Evolutionary conservation across 2,888 invertebrate species (phyloP), one percentile per base, ranked within the genome.

Genomic region (Cyclophora albipunctata): DNA sequence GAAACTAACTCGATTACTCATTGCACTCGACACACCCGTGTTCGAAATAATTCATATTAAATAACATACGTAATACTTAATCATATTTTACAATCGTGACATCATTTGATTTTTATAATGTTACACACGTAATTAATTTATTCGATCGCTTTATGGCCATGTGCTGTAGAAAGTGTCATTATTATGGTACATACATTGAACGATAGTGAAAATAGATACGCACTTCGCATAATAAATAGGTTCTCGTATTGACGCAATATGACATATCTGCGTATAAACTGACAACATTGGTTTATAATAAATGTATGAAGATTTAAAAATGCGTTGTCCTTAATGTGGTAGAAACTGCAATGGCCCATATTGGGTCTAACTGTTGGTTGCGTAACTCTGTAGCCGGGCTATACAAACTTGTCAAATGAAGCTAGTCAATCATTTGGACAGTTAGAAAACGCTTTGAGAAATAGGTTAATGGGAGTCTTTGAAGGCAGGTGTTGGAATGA

Each of bases 191-290:
- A 20, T 20, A 74, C 79, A 76, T 75, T 79, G 76, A 84, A 83
- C 73, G 87, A 87, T 82, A 87, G 87, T 86, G 87, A 87, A 87
- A 87, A 78, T 73, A 62, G 55, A 51, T 42, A 57, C 67, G 70
- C 52, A 55, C 51, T 49, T 46, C 64, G 86, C 74, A 86, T 86
- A 78, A 56, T 64, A 80, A 85, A 61, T 60, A 64, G 63, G 53
- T 62, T 67, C 69, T 71, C 61, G 64, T 69, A 63, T 60, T 57
- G 62, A 58, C 54, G 59, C 52, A 62, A 63, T 62, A 59, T 55
- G 62, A 63, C 64, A 50, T 3, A 3, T 34, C 5, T 34, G 34
- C 33, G 5, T 7, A 33, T 34, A 49, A 48, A 45, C 43, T 7
- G 20, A 20, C 48, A 53, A 53, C 49, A 50, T 40, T 20, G 20